A percentile compares a stretch with the other conserved stretches of the same genome.
Conservation (phyloP, 2,888 invertebrate species). For the Dendrolimus houi region DNA sequence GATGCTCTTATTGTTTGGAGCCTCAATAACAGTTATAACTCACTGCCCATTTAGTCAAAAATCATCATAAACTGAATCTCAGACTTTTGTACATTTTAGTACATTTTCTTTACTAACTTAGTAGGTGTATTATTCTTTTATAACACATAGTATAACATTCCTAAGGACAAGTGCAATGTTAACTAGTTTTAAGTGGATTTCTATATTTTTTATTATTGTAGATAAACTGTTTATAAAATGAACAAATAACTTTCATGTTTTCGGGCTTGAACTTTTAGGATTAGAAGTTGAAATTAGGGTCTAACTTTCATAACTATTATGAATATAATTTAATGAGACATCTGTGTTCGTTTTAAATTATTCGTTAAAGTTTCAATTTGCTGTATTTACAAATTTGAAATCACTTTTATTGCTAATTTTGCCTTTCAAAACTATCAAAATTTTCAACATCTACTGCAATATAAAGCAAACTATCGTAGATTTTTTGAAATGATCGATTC, state of each 20-base stretch:
- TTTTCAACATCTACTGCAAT: too few relatives aligned
- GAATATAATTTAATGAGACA: conserved; percentile 6
- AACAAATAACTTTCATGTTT: conserved; percentile 19
- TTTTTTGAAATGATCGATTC: too few relatives aligned
- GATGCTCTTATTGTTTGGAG: too few relatives aligned
- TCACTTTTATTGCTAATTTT: too few relatives aligned
- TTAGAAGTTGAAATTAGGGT: background rate
- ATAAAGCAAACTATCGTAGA: too few relatives aligned
- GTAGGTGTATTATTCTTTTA: conserved; percentile 29
- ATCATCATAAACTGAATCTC: background rate
- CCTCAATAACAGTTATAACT: background rate
- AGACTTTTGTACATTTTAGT: conserved; percentile 15
- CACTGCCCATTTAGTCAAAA: background rate
- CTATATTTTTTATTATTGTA: conserved; percentile 36
- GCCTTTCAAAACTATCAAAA: too few relatives aligned
- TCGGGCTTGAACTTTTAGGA: background rate
- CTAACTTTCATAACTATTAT: conserved; percentile 2
- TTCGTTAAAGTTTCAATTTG: too few relatives aligned
- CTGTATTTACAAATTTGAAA: conserved; percentile 7
- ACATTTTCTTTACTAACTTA: conserved; percentile 25
- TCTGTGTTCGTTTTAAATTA: background rate
- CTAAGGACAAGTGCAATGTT: conserved; percentile 78
- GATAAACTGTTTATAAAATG: conserved; percentile 51
- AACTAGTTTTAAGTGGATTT: conserved; percentile 72
- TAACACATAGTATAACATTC: conserved; percentile 65